Conservation (phyloP, 2,888 invertebrate species). For the Plusia festucae region DNA sequence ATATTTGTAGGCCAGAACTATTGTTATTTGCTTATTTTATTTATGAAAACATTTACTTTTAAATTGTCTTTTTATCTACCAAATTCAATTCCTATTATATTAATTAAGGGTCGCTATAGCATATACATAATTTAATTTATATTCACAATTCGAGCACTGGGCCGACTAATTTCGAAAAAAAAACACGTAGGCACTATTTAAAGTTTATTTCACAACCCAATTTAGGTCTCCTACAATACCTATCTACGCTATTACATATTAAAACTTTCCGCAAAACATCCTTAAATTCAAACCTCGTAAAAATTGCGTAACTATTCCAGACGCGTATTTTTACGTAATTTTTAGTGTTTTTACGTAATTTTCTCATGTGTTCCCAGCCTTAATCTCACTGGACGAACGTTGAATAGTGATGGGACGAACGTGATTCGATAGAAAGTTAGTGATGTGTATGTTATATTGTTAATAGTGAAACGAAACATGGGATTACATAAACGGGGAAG, state of each 20-base stretch:
- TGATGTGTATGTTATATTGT: constrained; percentile 64
- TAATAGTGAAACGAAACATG: constrained; percentile 70
- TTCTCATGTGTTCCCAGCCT: constrained; percentile 51
- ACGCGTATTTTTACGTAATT: constrained; percentile 18
- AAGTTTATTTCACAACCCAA: constrained; percentile 1
- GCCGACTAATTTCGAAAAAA: not conserved
- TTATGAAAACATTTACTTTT: too few relatives aligned
- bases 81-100: too few relatives aligned
- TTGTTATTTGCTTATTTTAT: too few relatives aligned
- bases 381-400: constrained; percentile 51
- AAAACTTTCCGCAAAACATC: constrained; percentile 17
- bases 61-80: too few relatives aligned
- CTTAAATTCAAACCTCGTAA: constrained; percentile 42
- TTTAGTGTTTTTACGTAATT: constrained; percentile 53
- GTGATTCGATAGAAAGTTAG: constrained; percentile 74
- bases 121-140: not conserved
- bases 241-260: constrained; percentile 38
- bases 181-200: not conserved
- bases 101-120: too few relatives aligned
- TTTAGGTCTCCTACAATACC: constrained; percentile 10
- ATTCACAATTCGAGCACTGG: constrained; percentile 4
- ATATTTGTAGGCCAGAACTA: too few relatives aligned
- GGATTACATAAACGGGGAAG: constrained; percentile 83
- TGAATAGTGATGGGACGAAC: constrained; percentile 67
- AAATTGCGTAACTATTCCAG: constrained; percentile 34